phyloP scores from a whole-genome alignment of 2,113 vertebrate species.

The Choloepus hoffmanni region DNA sequence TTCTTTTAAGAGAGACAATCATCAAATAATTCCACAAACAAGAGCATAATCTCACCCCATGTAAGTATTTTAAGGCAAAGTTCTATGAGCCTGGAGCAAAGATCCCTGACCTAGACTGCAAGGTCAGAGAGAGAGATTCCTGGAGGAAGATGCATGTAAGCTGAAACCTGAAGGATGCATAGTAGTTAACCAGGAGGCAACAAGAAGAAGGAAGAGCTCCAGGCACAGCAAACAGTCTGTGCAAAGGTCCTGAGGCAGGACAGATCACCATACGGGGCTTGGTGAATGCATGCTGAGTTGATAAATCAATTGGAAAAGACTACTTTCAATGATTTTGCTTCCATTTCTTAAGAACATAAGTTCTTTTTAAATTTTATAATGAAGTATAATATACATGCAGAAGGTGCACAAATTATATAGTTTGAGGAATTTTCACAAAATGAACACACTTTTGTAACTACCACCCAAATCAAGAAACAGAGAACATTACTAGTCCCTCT shows the following conservation, averaged over 20 bases:
- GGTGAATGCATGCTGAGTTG: neutral
- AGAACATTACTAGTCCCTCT: neutral
- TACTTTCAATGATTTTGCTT: neutral
- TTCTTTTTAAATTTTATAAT: neutral
- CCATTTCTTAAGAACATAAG: neutral
- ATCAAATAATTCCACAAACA: neutral
- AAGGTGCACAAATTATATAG: neutral
- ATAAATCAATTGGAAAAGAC: neutral
- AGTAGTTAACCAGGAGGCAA: neutral
- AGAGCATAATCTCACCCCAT: neutral
- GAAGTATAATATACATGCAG: neutral
- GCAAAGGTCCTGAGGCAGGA: neutral
- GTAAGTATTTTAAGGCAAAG: neutral
- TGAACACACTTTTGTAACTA: neutral
- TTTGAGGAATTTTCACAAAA: slow-evolving; percentile 27
- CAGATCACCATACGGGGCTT: neutral
- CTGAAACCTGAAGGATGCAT: neutral
- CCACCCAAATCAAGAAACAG: neutral
- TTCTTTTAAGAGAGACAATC: neutral
- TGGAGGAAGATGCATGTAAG: neutral
- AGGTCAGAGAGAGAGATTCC: neutral
- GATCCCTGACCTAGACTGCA: neutral
- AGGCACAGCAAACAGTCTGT: neutral
- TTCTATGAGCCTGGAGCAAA: neutral
- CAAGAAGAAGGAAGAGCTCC: neutral